These are phyloP conservation scores for Podarcis cretensis DNA, from an alignment of 2,113 vertebrate genomes.

Conservation along the genomic window DNA sequence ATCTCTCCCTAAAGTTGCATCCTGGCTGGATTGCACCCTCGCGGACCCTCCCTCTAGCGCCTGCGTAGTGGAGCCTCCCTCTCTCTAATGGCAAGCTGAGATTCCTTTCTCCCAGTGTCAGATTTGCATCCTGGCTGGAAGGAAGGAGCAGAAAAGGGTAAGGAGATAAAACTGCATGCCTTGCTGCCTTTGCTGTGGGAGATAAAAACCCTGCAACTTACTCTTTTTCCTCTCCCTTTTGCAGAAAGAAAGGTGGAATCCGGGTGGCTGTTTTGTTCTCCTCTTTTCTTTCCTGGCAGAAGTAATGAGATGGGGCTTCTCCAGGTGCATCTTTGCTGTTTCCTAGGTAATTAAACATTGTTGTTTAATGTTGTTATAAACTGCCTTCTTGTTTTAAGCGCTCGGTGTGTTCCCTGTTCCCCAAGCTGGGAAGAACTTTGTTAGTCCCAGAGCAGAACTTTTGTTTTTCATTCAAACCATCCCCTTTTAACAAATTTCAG, in stretches of 20 bases:
- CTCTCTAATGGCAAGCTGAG: constrained; percentile 45
- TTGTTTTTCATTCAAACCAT: background rate
- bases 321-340: constrained; percentile 59
- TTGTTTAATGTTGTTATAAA: background rate
- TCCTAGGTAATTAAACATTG: constrained; percentile 68
- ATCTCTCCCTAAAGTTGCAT: background rate
- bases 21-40: background rate
- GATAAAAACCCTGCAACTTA: background rate
- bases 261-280: constrained; percentile 36
- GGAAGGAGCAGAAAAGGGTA: background rate
- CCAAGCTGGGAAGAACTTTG: background rate
- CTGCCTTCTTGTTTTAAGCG: background rate
- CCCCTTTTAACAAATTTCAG: background rate
- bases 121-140: constrained; percentile 23
- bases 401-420: background rate
- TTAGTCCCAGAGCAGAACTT: background rate
- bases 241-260: constrained; percentile 53
- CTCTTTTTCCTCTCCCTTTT: background rate
- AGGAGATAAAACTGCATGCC: constrained; percentile 8
- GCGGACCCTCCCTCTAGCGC: constrained; percentile 46
- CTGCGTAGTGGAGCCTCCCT: constrained; percentile 67
- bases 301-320: constrained; percentile 61
- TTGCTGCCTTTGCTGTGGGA: background rate
- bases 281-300: background rate
- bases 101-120: constrained; percentile 63